phyloP scores from a whole-genome alignment of 1,140 invertebrate genomes.

The Spodoptera litura region DNA sequence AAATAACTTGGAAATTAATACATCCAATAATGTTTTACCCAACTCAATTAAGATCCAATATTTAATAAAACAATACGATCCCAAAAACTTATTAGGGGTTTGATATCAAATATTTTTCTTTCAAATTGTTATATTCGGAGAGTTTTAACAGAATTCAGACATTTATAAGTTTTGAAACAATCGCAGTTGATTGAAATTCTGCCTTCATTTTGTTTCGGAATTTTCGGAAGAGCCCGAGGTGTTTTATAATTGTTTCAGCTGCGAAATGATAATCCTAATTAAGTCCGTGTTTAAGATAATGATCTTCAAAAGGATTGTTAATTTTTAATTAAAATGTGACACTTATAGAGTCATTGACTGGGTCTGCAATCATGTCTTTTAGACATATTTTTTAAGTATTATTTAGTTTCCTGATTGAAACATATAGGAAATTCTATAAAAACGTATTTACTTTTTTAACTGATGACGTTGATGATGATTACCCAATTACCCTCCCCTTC shows the following conservation, averaged over 20 bases:
- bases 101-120: background rate
- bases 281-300: slow-evolving; percentile 5
- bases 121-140: background rate
- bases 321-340: background rate
- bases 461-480: too few relatives aligned
- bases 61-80: background rate
- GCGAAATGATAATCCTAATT: background rate
- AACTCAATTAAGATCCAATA: background rate
- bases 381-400: too few relatives aligned
- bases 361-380: too few relatives aligned
- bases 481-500: too few relatives aligned
- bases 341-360: too few relatives aligned
- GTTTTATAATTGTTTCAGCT: background rate
- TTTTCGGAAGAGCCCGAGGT: slow-evolving; percentile 1
- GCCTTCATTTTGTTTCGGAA: background rate
- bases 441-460: too few relatives aligned
- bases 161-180: slow-evolving; percentile 5
- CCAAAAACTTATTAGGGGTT: background rate
- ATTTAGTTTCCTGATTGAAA: too few relatives aligned
- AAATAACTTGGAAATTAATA: background rate
- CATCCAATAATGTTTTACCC: background rate
- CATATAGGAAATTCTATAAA: too few relatives aligned
- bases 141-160: slow-evolving; percentile 1
- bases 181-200: slow-evolving; percentile 17
- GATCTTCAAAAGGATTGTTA: background rate